Percentiles rank a stretch among this genome's conserved stretches.
These are phyloP conservation scores for Melanocharis versteri DNA, from an alignment of 2,113 vertebrate species.

Conservation along the genomic window DNA sequence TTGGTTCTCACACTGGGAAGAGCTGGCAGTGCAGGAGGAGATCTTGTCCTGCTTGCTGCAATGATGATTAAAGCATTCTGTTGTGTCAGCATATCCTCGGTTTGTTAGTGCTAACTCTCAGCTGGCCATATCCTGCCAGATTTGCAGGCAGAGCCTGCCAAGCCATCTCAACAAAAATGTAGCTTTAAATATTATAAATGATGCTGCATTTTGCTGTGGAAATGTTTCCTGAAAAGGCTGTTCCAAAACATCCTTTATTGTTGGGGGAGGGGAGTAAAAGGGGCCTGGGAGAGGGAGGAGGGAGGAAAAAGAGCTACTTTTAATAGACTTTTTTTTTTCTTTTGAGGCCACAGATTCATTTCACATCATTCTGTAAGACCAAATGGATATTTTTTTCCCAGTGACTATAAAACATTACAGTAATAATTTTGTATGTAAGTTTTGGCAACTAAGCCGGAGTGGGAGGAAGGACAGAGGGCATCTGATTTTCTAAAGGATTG, in stretches of 20 bases:
- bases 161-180: slow-evolving; percentile 79
- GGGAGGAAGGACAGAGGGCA: slow-evolving; percentile 57
- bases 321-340: slow-evolving; percentile 42
- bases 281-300: slow-evolving; percentile 61
- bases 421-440: slow-evolving; percentile 49
- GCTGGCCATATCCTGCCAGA: slow-evolving; percentile 84
- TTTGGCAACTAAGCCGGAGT: slow-evolving; percentile 27
- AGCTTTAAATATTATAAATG: slow-evolving; percentile 73
- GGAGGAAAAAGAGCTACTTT: slow-evolving; percentile 46
- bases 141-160: slow-evolving; percentile 80
- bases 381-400: slow-evolving; percentile 35
- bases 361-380: slow-evolving; percentile 47
- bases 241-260: slow-evolving; percentile 65
- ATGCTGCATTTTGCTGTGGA: slow-evolving; percentile 70
- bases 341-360: slow-evolving; percentile 53
- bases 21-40: slow-evolving; percentile 78
- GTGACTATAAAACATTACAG: slow-evolving; percentile 41
- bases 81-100: slow-evolving; percentile 88
- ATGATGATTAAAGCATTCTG: slow-evolving; percentile 85
- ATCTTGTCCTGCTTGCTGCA: slow-evolving; percentile 73
- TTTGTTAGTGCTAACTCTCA: slow-evolving; percentile 82
- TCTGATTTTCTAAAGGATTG: slow-evolving; percentile 30
- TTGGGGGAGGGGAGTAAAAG: slow-evolving; percentile 31
- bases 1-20: slow-evolving; percentile 77
- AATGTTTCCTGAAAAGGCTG: slow-evolving; percentile 69